These are phyloP conservation scores for Protonemura montana DNA, from an alignment of 2,888 invertebrate genomes.

Conservation along the genomic window DNA sequence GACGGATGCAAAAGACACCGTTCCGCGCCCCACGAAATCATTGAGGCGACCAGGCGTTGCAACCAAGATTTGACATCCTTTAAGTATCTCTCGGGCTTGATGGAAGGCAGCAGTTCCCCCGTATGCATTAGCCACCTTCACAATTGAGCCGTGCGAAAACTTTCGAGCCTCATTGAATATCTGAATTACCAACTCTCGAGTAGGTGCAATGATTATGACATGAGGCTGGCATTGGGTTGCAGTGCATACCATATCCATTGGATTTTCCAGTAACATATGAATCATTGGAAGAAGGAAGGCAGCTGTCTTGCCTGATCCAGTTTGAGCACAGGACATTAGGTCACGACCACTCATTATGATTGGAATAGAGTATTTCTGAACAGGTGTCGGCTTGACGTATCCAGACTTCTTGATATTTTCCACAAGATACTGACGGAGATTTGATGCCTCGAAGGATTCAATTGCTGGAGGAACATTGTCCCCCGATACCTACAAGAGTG, in stretches of 20 bases:
- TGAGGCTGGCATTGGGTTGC: conserved; percentile 71
- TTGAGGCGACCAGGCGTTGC: conserved; percentile 76
- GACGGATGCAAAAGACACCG: conserved; percentile 64
- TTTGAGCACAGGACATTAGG: conserved; percentile 97
- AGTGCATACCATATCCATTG: conserved; percentile 59
- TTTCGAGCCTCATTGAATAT: conserved; percentile 86
- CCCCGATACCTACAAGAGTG: conserved; percentile 69
- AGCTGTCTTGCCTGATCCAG: conserved; percentile 97
- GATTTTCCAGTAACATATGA: conserved; percentile 69
- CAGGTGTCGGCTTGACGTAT: conserved; percentile 88
- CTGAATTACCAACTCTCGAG: conserved; percentile 89
- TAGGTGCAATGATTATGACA: conserved; percentile 87
- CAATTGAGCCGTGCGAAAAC: conserved; percentile 76
- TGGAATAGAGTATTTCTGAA: conserved; percentile 91
- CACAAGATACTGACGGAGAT: conserved; percentile 71
- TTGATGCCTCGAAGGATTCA: conserved; percentile 73
- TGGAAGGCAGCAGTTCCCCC: conserved; percentile 85
- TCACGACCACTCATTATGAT: conserved; percentile 82
- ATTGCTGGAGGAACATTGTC: conserved; percentile 72
- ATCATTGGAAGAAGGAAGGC: conserved; percentile 93
- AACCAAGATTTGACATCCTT: conserved; percentile 74
- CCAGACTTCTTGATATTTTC: conserved; percentile 81
- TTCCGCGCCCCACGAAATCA: conserved; percentile 68
- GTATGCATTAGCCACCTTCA: conserved; percentile 80
- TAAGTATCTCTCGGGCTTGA: conserved; percentile 68